Conservation (phyloP, 64 coral and sea anemone species). For the Acropora yongei region DNA sequence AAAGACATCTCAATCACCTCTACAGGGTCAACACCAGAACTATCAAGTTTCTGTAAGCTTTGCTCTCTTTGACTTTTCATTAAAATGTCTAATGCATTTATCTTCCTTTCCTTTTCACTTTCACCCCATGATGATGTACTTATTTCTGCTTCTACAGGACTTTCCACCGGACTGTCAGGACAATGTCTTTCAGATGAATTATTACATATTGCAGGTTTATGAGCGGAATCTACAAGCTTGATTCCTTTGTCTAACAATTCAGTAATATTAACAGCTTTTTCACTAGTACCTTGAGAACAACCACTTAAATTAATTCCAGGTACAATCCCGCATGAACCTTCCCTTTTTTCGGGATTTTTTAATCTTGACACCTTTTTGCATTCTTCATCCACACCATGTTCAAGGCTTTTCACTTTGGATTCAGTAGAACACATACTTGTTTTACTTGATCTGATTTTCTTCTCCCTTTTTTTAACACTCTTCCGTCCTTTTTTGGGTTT, state of each 20-base stretch:
- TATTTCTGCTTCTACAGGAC: background rate
- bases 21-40: background rate
- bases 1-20: background rate
- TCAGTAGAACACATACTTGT: background rate
- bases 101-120: background rate
- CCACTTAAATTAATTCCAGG: background rate
- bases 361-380: background rate
- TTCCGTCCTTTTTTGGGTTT: background rate
- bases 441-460: background rate
- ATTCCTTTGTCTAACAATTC: background rate
- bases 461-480: background rate
- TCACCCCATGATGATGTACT: background rate
- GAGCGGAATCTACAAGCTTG: background rate
- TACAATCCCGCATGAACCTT: background rate
- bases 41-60: background rate
- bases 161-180: background rate
- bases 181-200: background rate
- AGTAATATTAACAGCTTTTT: background rate
- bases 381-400: background rate
- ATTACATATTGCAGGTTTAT: background rate
- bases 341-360: background rate
- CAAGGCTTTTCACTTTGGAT: background rate
- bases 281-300: background rate
- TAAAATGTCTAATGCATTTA: constrained; percentile 26
- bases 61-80: constrained; percentile 35